A percentile compares a stretch with the other conserved stretches of the same genome.
Evolutionary conservation across 1,140 invertebrate genomes (phyloP).

Genomic region (Panagrolaimus sp.): DNA sequence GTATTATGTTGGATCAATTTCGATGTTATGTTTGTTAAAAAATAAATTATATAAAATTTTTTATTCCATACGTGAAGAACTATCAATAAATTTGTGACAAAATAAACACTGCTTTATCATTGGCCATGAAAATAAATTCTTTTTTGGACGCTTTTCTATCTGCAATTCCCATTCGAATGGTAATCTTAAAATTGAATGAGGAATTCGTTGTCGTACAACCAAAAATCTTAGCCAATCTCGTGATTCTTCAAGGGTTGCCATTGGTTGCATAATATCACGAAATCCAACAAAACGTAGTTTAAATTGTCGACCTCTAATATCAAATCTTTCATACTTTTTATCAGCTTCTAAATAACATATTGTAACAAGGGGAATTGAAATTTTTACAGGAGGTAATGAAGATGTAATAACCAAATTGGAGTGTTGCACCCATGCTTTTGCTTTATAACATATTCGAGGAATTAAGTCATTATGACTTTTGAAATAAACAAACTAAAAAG

Average conservation of each 20-base stretch:
- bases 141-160: too few relatives aligned
- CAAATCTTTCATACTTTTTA: not conserved
- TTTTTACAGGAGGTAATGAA: not conserved
- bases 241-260: slow-evolving; percentile 5
- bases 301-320: slow-evolving; percentile 4
- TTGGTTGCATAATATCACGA: not conserved
- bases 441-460: slow-evolving; percentile 1
- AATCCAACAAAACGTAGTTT: not conserved
- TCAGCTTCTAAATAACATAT: slow-evolving; percentile 12
- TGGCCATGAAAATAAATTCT: too few relatives aligned
- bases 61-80: not conserved
- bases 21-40: not conserved
- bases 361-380: slow-evolving; percentile 15
- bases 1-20: not conserved
- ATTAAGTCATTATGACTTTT: slow-evolving; percentile 7
- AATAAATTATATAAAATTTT: not conserved
- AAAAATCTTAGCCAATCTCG: slow-evolving; percentile 18
- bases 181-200: slow-evolving; percentile 16
- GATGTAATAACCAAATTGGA: slow-evolving; percentile 11
- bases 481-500: slow-evolving; percentile 13
- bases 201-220: slow-evolving; percentile 19
- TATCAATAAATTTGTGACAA: not conserved
- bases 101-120: too few relatives aligned
- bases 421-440: not conserved
- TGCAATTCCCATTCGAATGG: slow-evolving; percentile 17